phyloP scores from a whole-genome alignment of 2,113 vertebrate genomes.

The Catharus minimus region DNA sequence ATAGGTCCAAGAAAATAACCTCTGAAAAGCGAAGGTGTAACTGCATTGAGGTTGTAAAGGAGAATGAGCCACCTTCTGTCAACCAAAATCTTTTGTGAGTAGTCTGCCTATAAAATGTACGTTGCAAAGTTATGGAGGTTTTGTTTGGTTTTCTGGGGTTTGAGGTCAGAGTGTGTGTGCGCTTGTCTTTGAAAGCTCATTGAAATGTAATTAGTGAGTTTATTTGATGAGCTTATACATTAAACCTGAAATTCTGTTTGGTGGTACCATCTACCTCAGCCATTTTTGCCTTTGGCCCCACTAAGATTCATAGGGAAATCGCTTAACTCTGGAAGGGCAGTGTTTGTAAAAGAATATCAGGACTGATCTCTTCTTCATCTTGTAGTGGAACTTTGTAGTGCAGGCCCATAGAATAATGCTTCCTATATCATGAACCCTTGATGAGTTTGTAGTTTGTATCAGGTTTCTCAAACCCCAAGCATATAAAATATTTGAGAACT shows the following conservation, averaged over 20 bases:
- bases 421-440: neutral
- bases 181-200: neutral
- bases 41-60: neutral
- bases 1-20: neutral
- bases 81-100: neutral
- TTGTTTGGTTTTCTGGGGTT: neutral
- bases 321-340: neutral
- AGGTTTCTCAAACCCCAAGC: neutral
- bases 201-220: neutral
- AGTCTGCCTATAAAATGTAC: neutral
- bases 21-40: neutral
- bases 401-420: neutral
- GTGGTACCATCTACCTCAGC: neutral
- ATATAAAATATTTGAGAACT: neutral
- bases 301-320: neutral
- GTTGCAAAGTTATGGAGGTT: rapidly evolving
- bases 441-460: neutral
- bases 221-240: neutral
- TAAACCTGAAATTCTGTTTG: neutral
- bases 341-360: neutral
- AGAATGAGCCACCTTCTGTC: neutral
- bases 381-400: neutral
- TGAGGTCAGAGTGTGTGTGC: neutral
- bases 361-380: neutral
- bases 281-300: neutral